phyloP scores from a whole-genome alignment of 2,888 invertebrate genomes.

The Exocentrus adspersus region DNA sequence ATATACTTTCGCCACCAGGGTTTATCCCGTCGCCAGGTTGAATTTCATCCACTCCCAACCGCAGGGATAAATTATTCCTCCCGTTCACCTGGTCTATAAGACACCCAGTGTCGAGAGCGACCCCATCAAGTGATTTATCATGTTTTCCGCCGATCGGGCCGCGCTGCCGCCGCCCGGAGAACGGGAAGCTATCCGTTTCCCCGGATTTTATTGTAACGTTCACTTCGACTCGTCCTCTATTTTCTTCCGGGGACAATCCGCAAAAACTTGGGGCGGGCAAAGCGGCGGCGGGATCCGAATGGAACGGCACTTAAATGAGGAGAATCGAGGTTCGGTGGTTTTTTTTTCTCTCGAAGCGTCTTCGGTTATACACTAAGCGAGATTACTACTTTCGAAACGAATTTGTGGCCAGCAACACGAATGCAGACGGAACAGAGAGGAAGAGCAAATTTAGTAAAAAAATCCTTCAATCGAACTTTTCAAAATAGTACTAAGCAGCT shows the following conservation, averaged over 20 bases:
- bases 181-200: conserved; percentile 13
- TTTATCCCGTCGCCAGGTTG: no score
- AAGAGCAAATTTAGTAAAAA: no score
- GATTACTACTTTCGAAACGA: no score
- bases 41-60: no score
- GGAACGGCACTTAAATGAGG: background rate
- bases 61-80: no score
- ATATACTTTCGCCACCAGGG: no score
- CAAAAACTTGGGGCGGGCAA: background rate
- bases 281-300: background rate
- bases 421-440: no score
- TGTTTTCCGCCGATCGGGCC: conserved; percentile 17
- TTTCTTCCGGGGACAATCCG: conserved; percentile 9
- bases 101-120: background rate
- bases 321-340: background rate
- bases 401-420: no score
- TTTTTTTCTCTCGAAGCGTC: background rate
- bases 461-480: no score
- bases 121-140: conserved; percentile 23
- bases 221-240: background rate
- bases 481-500: no score
- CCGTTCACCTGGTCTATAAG: no score
- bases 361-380: background rate
- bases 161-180: background rate
- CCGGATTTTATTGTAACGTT: conserved; percentile 12